Percentiles rank a stretch among this genome's conserved stretches.
Evolutionary conservation across 2,113 vertebrate genomes (phyloP).

Genomic region (Thymallus thymallus): DNA sequence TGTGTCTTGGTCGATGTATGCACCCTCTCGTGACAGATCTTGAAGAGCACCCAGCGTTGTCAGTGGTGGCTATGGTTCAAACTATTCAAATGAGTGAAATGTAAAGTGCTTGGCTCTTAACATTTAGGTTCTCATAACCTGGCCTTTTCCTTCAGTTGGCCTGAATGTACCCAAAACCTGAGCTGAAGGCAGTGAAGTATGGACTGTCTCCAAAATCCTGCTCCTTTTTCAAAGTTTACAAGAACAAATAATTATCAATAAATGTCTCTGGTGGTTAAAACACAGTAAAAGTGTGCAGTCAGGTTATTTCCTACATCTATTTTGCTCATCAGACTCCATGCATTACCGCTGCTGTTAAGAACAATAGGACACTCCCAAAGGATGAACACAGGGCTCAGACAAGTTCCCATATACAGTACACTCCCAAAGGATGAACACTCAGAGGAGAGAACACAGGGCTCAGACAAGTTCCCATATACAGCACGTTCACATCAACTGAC

Average conservation of each 20-base stretch:
- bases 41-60: constrained; percentile 11
- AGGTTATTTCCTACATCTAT: constrained; percentile 56
- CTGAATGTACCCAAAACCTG: background rate
- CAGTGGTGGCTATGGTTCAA: constrained; percentile 43
- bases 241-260: constrained; percentile 33
- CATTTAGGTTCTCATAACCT: constrained; percentile 68
- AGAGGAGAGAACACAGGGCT: too few relatives aligned
- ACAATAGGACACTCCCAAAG: constrained; percentile 38
- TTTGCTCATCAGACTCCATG: constrained; percentile 55
- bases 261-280: constrained; percentile 43
- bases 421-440: too few relatives aligned
- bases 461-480: too few relatives aligned
- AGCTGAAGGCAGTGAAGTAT: background rate
- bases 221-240: constrained; percentile 6
- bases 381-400: constrained; percentile 38
- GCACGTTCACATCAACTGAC: constrained; percentile 18
- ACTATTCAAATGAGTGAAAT: constrained; percentile 47
- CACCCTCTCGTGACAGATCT: too few relatives aligned
- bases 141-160: background rate
- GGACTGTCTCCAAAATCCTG: background rate
- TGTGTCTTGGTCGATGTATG: too few relatives aligned
- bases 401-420: constrained; percentile 37
- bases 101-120: constrained; percentile 40
- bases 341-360: constrained; percentile 50
- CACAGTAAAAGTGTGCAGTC: constrained; percentile 41